Evolutionary conservation across 2,888 invertebrate genomes (phyloP), one percentile per base, ranked within the genome.

Genomic region (Invenusta paracnida): DNA sequence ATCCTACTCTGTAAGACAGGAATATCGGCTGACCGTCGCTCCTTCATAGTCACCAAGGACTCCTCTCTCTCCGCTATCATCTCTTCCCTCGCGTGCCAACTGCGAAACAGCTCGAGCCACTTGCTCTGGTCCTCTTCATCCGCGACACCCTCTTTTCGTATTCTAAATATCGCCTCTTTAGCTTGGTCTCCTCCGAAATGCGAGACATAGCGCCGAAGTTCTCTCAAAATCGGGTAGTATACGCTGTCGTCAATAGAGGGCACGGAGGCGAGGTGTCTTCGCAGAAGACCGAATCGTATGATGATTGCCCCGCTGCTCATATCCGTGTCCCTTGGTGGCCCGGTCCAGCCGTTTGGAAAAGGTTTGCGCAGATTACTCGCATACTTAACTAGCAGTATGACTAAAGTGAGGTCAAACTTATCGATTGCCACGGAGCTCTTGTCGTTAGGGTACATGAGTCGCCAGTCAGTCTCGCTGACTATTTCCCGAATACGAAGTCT

Each of bases 341-440:
- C 87, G 30, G 87, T 83, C 91, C 91, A 91, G 23, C 90, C 90
- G 86, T 89, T 88, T 0, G 91, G 91, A 85, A 90, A 90, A 27
- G 91, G 90, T 1, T 90, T 89, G 83, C 89, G 88, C 17, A 90
- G 88, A 86, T 90, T 89, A 85, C 90, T 90, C 28, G 90, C 88
- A 5, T 89, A 89, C 87, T 90, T 89, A 73, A 90, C 88, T 13
- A 91, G 88, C 2, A 89, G 87, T 11, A 88, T 87, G 81, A 90
- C 87, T 0, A 90, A 86, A 0, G 87, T 87, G 67, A 88, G 88
- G 88, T 90, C 89, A 85, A 88, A 90, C 67, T 88, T 87, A 81
- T 89, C 88, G 0, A 90, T 89, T 0, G 88, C 82, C 0, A 88
- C 86, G n/a, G 86, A 85, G 30, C 88, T 87, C 86, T 89, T 87